Percentiles rank a stretch among this genome's conserved stretches.
These are phyloP conservation scores for Orius insidiosus DNA, from an alignment of 1,140 invertebrate genomes.

Conservation along the genomic window DNA sequence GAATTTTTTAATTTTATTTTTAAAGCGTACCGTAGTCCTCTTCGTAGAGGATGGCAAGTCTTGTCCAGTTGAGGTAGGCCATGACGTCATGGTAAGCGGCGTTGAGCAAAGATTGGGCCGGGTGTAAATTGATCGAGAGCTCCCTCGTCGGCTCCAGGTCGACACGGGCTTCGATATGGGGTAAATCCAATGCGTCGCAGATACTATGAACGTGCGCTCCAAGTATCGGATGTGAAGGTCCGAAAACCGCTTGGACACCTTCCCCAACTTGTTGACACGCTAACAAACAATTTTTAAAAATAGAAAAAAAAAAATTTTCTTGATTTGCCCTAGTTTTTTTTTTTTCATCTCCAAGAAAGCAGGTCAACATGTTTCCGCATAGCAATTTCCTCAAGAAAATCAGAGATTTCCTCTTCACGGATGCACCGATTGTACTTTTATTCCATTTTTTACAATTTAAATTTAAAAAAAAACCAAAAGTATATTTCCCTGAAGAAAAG, in stretches of 20 bases:
- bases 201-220: constrained; percentile 50
- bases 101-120: constrained; percentile 44
- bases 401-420: too few species aligned
- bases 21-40: constrained; percentile 43
- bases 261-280: constrained; percentile 43
- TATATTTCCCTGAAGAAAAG: too few species aligned
- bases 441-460: too few species aligned
- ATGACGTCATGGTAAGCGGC: constrained; percentile 47
- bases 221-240: constrained; percentile 40
- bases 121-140: constrained; percentile 53
- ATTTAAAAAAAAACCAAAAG: too few species aligned
- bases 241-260: constrained; percentile 46
- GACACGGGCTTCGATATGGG: constrained; percentile 46
- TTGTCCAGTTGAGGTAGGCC: constrained; percentile 50
- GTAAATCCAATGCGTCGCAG: constrained; percentile 50
- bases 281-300: constrained; percentile 26
- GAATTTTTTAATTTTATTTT: too few species aligned
- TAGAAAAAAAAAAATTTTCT: too few species aligned
- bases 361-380: too few species aligned
- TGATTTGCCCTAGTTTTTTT: too few species aligned
- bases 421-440: too few species aligned
- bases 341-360: too few species aligned
- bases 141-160: constrained; percentile 33
- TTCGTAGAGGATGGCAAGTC: constrained; percentile 53
- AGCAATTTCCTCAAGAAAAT: too few species aligned